These are phyloP conservation scores for Phoxinus dragarum DNA, from an alignment of 2,797 vertebrate genomes.

Conservation along the genomic window DNA sequence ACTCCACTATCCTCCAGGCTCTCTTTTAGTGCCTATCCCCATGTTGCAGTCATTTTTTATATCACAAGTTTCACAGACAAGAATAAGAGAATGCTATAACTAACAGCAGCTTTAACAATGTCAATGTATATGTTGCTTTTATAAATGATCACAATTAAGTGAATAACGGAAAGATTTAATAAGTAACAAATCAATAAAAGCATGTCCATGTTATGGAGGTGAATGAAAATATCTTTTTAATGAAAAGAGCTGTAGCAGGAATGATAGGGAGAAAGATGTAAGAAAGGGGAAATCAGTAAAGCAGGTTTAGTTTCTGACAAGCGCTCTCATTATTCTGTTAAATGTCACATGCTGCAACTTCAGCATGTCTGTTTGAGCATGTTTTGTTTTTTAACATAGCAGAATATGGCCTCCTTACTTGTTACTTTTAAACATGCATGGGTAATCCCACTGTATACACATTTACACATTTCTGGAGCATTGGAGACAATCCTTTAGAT, in stretches of 20 bases:
- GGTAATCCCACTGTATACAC: constrained; percentile 20
- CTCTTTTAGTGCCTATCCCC: background rate
- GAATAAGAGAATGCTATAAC: background rate
- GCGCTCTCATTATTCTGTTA: constrained; percentile 74
- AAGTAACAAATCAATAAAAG: background rate
- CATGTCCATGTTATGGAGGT: background rate
- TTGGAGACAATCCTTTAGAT: background rate
- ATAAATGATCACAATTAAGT: background rate
- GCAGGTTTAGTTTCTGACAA: constrained; percentile 59
- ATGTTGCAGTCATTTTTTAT: background rate
- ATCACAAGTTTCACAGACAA: background rate
- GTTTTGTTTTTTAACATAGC: constrained; percentile 44
- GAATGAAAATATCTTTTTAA: background rate
- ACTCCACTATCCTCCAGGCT: constrained; percentile 22
- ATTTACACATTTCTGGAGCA: constrained; percentile 12
- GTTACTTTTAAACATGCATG: constrained; percentile 67
- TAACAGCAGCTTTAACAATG: background rate
- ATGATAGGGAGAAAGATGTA: background rate
- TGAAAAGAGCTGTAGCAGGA: background rate
- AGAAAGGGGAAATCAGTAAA: constrained; percentile 19
- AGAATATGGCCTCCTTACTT: constrained; percentile 50
- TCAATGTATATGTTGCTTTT: background rate
- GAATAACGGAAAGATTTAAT: background rate
- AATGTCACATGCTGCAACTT: constrained; percentile 72
- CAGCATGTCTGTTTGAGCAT: constrained; percentile 71